These are phyloP conservation scores for Montipora capitata DNA, from an alignment of 92 coral and sea anemone genomes.

Conservation along the genomic window DNA sequence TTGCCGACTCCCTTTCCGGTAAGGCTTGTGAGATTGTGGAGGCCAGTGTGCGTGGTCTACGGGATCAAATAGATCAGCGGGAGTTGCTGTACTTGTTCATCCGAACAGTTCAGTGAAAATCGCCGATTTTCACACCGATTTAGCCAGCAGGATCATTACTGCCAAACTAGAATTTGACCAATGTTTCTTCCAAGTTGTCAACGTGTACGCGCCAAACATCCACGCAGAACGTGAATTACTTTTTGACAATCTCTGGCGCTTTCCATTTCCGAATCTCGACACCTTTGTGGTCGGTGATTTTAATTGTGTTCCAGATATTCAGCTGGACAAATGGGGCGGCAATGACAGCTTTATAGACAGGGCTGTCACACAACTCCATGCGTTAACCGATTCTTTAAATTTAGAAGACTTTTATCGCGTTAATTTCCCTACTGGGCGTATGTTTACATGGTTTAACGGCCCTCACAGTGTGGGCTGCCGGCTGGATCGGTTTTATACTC, in stretches of 20 bases:
- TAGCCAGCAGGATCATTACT: slow-evolving; percentile 17
- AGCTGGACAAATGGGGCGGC: not conserved
- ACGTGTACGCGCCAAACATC: slow-evolving; percentile 25
- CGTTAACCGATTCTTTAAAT: too few relatives aligned
- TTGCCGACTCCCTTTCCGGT: not conserved
- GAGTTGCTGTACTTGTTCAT: slow-evolving; percentile 21
- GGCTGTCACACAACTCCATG: not conserved
- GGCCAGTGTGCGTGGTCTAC: slow-evolving; percentile 46
- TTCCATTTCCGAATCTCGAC: too few relatives aligned
- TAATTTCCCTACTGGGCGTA: not conserved
- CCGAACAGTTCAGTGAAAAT: not conserved
- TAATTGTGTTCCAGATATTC: too few relatives aligned
- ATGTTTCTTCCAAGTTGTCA: not conserved
- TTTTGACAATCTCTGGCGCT: not conserved
- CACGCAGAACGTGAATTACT: not conserved
- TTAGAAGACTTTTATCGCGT: too few relatives aligned
- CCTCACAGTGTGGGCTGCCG: not conserved
- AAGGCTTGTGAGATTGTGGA: slow-evolving; percentile 46
- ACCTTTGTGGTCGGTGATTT: too few relatives aligned
- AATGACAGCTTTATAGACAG: slow-evolving; percentile 3
- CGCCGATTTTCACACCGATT: not conserved
- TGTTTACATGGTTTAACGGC: slow-evolving; percentile 20
- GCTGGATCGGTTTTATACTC: slow-evolving; percentile 19
- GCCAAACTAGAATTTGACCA: not conserved
- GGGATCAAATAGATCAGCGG: slow-evolving; percentile 8